Base-by-base conservation (phyloP, 2,113 vertebrate species). In the Eidolon helvum region DNA sequence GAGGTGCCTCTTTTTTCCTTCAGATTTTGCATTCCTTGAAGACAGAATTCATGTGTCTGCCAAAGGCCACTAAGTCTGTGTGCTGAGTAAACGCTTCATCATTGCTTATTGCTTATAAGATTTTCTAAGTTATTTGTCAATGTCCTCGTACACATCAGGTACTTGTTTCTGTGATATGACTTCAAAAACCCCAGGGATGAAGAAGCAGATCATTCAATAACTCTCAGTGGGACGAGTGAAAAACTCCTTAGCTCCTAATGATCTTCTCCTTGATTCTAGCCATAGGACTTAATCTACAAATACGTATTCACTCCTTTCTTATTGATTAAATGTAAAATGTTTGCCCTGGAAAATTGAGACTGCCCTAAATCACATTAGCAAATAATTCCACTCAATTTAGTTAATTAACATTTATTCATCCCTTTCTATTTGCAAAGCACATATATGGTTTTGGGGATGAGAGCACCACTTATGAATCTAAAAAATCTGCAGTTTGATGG, bases 281-380 rank as follows among this genome's bases (percentile, higher is more conserved):
- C 19, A n/a, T 18, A 50, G 4, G 4, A 77, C 48, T 94, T 96
- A 90, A 86, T 93, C 61, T 61, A 77, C 30, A 92, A 93, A 83
- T 22, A 90, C 75, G 57, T 15, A 19, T 45, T 75, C 35, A 61
- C 4, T 78, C 12, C 28, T 79, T 96, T 87, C 55, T 88, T 84
- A 80, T 24, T 92, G 84, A 15, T 61, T 91, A 74, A 95, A 68
- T 24, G 28, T 55, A 84, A 95, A 96, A 95, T 55, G 8, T 87
- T 80, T 84, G 33, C 45, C 14, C 2, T 55, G 18, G 26, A 91
- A 95, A 74, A 57, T 7, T 90, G 48, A 91, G 9, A 55, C 30
- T 65, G 82, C 66, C 33, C 12, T 89, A 96, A 85, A 86, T 86
- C 93, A n/a, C 35, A 59, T 0, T 0, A 85, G 26, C 85, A 21